Percentiles rank a stretch among this genome's conserved stretches.
phyloP scores from a whole-genome alignment of 2,888 invertebrate species.

The Sisyra terminalis region DNA sequence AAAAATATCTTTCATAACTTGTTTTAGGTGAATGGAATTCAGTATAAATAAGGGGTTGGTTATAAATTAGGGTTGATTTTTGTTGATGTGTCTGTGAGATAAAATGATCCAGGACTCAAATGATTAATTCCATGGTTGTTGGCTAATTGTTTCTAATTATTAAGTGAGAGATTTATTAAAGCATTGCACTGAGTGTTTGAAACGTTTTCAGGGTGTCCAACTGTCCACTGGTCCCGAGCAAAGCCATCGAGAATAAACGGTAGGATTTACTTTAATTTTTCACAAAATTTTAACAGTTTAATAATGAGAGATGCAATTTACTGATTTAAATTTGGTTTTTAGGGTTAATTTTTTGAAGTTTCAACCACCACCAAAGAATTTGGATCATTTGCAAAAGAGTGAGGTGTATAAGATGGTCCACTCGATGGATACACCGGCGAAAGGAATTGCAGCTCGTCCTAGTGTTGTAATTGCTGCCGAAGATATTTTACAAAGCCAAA shows the following conservation, averaged over 20 bases:
- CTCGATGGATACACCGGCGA: conserved; percentile 47
- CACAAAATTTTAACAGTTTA: conserved; percentile 12
- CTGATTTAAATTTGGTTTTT: conserved; percentile 13
- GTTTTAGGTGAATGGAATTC: too few relatives aligned
- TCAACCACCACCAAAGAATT: conserved; percentile 58
- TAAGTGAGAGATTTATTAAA: conserved; percentile 1
- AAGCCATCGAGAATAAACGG: conserved; percentile 17
- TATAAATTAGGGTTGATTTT: too few relatives aligned
- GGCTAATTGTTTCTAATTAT: too few relatives aligned
- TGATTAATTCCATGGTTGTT: too few relatives aligned
- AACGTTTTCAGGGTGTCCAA: conserved; percentile 34
- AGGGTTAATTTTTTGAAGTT: conserved; percentile 88
- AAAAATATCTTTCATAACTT: too few relatives aligned
- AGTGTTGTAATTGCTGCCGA: conserved; percentile 48
- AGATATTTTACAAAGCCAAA: conserved; percentile 24
- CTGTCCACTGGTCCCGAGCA: conserved; percentile 29
- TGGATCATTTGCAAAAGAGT: conserved; percentile 59
- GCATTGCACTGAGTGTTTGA: conserved; percentile 9
- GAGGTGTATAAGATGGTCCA: conserved; percentile 69
- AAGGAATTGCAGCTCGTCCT: conserved; percentile 46
- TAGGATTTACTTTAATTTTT: conserved; percentile 13
- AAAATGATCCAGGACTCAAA: too few relatives aligned
- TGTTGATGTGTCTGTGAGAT: too few relatives aligned
- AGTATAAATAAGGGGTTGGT: too few relatives aligned
- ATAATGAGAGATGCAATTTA: conserved; percentile 8